These are phyloP conservation scores for Ecdyonurus torrentis DNA, from an alignment of 2,888 invertebrate genomes.

Conservation along the genomic window DNA sequence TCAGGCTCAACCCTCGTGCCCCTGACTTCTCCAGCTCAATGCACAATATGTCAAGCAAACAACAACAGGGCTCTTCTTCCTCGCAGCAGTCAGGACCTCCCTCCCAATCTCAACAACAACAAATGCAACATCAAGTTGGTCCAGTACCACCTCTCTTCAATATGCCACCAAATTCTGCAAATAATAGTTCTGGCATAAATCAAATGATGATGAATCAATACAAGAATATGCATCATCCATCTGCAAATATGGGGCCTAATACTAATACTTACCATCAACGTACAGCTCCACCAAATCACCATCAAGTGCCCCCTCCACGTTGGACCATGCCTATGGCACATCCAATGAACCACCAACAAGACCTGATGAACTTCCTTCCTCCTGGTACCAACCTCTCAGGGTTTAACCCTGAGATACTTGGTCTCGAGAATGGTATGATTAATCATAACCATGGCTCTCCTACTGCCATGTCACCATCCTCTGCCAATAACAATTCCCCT, in stretches of 20 bases:
- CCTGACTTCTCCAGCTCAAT: slow-evolving; percentile 51
- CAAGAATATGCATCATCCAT: slow-evolving; percentile 7
- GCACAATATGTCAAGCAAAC: slow-evolving; percentile 21
- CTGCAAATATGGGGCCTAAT: slow-evolving; percentile 10
- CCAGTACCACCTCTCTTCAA: slow-evolving; percentile 7
- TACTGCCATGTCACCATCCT: slow-evolving; percentile 27
- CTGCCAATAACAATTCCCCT: slow-evolving; percentile 18
- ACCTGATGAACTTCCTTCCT: slow-evolving; percentile 6
- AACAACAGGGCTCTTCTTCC: slow-evolving; percentile 14
- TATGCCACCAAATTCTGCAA: neutral
- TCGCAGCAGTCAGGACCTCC: slow-evolving; percentile 2
- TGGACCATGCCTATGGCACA: neutral
- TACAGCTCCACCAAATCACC: slow-evolving; percentile 10
- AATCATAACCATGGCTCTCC: slow-evolving; percentile 13
- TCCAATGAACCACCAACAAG: slow-evolving; percentile 1
- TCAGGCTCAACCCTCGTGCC: slow-evolving; percentile 57
- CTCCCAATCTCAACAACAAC: slow-evolving; percentile 8
- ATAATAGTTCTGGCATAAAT: neutral
- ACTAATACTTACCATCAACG: slow-evolving; percentile 8
- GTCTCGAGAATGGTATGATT: slow-evolving; percentile 20
- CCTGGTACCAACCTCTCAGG: slow-evolving; percentile 9
- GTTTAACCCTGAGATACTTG: slow-evolving; percentile 13
- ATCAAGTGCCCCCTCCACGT: neutral
- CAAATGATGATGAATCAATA: neutral
- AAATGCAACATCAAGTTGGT: slow-evolving; percentile 5